A percentile compares a stretch with the other conserved stretches of the same genome.
Evolutionary conservation across 2,888 invertebrate genomes (phyloP).

Genomic region (Trichogramma dendrolimi): DNA sequence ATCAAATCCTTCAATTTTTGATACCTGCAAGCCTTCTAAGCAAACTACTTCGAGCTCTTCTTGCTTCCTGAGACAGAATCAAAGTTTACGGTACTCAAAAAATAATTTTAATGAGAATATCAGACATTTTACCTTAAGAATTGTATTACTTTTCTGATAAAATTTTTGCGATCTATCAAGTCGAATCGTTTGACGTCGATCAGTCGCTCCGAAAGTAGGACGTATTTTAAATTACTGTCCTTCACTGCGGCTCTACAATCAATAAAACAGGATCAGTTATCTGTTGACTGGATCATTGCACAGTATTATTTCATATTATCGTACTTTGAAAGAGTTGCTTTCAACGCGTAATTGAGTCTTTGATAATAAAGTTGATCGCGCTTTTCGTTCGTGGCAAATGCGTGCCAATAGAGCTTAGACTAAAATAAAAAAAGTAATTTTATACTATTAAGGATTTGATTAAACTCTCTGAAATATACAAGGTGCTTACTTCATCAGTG

Average conservation of each 20-base stretch:
- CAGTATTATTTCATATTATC: not conserved
- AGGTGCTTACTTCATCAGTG: slow-evolving; percentile 13
- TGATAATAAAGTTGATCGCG: not conserved
- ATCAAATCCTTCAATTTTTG: slow-evolving; percentile 1
- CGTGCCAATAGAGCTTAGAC: slow-evolving; percentile 16
- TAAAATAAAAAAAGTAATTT: not conserved
- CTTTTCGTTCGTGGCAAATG: not conserved
- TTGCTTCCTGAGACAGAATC: slow-evolving; percentile 9
- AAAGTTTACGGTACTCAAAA: not conserved
- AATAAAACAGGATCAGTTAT: not conserved
- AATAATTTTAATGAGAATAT: not conserved
- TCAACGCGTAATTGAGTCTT: not conserved
- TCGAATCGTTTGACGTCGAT: slow-evolving; percentile 4
- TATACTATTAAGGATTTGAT: too few species aligned
- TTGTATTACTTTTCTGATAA: not conserved
- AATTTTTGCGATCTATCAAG: not conserved
- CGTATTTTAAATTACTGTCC: not conserved
- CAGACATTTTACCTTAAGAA: slow-evolving; percentile 7
- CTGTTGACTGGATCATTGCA: not conserved
- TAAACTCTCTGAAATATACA: too few species aligned
- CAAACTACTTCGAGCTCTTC: slow-evolving; percentile 12
- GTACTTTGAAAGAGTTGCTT: slow-evolving; percentile 7
- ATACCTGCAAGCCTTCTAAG: slow-evolving; percentile 12
- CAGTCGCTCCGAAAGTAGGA: slow-evolving; percentile 10
- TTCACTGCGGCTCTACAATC: not conserved